Conservation (phyloP, 2,888 invertebrate genomes). For the Halictus ligatus region DNA sequence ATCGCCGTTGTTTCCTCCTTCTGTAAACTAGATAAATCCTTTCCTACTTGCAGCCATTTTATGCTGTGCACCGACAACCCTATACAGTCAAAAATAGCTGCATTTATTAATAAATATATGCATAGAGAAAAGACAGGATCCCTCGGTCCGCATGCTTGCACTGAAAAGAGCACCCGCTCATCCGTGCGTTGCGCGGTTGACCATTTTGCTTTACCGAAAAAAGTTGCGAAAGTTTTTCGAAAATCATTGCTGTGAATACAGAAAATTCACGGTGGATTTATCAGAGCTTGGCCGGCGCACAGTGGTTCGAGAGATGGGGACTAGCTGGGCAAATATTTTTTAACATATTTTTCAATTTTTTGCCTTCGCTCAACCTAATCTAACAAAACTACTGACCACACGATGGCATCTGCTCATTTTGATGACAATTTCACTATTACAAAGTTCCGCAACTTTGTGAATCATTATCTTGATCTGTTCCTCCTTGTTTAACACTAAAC, state of each 20-base stretch:
- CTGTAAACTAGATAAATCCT: neutral
- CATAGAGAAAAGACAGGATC: neutral
- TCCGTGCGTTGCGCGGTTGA: neutral
- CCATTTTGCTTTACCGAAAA: neutral
- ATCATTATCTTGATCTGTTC: no score
- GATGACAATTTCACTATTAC: no score
- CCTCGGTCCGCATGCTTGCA: neutral
- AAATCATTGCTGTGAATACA: neutral
- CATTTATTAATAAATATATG: neutral
- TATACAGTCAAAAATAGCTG: constrained; percentile 1
- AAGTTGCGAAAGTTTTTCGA: constrained; percentile 1
- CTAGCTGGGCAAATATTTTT: neutral
- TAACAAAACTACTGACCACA: no score
- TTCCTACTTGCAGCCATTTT: neutral
- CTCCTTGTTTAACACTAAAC: no score
- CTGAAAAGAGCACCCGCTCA: neutral
- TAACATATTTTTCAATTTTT: neutral
- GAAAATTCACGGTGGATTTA: neutral
- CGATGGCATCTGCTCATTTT: no score
- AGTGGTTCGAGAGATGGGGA: neutral
- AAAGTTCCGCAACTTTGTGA: no score
- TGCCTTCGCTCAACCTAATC: no score
- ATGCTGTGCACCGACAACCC: neutral
- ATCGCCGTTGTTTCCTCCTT: neutral
- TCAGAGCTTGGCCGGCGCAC: neutral